Conservation (phyloP, 2,113 vertebrate genomes). For the Eubucco bourcierii region DNA sequence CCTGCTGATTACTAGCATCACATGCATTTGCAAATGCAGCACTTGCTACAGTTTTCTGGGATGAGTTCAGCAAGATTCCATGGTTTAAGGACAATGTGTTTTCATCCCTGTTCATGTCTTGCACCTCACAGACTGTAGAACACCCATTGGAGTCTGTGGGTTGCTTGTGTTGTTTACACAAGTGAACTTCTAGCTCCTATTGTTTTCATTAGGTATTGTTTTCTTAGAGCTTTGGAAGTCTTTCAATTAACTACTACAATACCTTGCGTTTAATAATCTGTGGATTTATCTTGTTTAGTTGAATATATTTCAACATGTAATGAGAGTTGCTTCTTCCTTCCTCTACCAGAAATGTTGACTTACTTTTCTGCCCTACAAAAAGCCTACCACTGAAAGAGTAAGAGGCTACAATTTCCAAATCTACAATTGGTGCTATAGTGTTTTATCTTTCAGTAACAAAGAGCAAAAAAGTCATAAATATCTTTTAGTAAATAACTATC, state of each 20-base stretch:
- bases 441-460: not conserved
- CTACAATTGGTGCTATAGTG: not conserved
- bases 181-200: not conserved
- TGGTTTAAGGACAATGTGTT: not conserved
- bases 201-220: slow-evolving; percentile 11
- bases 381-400: not conserved
- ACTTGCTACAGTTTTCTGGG: not conserved
- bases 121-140: not conserved
- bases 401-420: not conserved
- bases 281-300: not conserved
- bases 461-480: not conserved
- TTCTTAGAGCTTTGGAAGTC: not conserved
- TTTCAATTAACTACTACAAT: not conserved
- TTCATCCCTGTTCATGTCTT: not conserved
- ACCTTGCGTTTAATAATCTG: not conserved
- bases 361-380: not conserved
- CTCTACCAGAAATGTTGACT: not conserved
- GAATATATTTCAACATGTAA: not conserved
- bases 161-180: not conserved
- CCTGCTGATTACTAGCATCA: not conserved
- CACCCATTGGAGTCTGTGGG: accelerated
- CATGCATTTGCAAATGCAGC: not conserved
- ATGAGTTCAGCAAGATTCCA: not conserved
- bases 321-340: not conserved
- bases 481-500: not conserved